Conservation (phyloP, 2,797 vertebrate genomes). For the Chromis chromis region DNA sequence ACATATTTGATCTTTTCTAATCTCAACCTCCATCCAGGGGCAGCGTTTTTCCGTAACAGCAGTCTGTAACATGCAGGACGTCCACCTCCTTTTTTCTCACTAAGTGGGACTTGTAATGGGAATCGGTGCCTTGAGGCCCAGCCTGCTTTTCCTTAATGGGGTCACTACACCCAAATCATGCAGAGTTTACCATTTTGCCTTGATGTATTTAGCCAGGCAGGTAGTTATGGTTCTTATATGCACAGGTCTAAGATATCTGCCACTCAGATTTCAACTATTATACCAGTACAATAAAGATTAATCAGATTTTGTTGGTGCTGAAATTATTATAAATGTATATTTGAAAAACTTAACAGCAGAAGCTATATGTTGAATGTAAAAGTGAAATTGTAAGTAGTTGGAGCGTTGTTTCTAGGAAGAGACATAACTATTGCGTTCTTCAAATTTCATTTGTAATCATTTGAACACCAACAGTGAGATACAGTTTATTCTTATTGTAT, state of each 20-base stretch:
- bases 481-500: neutral
- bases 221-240: conserved; percentile 2
- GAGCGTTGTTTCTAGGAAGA: neutral
- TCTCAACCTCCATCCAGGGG: conserved; percentile 23
- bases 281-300: neutral
- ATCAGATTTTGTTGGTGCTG: neutral
- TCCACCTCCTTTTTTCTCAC: conserved; percentile 29
- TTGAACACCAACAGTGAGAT: neutral
- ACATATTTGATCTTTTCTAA: conserved; percentile 25
- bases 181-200: neutral
- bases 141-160: conserved; percentile 52
- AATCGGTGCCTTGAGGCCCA: conserved; percentile 64
- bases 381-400: neutral
- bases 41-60: conserved; percentile 26
- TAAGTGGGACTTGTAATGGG: conserved; percentile 61
- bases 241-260: neutral
- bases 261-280: neutral
- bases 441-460: neutral
- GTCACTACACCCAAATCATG: conserved; percentile 51
- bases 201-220: neutral
- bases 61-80: conserved; percentile 37
- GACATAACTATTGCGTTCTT: neutral
- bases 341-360: neutral
- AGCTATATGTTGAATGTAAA: conserved; percentile 13
- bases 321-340: neutral